Percentiles rank a stretch among this genome's conserved stretches.
phyloP scores from a whole-genome alignment of 2,888 invertebrate species.

The Megalurothrips usitatus region DNA sequence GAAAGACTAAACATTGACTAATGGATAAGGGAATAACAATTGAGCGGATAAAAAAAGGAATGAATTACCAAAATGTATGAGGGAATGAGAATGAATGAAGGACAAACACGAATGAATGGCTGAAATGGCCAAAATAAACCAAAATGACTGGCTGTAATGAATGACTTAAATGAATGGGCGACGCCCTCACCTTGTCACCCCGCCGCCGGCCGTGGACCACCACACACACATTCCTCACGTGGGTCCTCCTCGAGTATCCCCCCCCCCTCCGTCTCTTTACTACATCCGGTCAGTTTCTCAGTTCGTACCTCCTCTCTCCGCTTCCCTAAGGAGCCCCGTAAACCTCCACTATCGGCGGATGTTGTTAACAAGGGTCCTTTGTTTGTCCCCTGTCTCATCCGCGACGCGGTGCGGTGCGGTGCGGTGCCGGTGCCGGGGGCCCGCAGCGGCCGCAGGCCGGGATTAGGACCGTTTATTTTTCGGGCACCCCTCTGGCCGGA shows the following conservation, averaged over 20 bases:
- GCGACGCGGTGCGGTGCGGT: not conserved
- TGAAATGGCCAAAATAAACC: too few species aligned
- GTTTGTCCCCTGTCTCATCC: slow-evolving; percentile 22
- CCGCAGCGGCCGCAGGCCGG: not conserved
- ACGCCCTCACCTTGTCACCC: not conserved
- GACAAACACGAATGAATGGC: too few species aligned
- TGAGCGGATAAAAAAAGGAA: too few species aligned
- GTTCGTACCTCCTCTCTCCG: not conserved
- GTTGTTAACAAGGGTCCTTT: slow-evolving; percentile 25
- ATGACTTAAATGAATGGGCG: too few species aligned
- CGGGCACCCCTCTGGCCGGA: not conserved
- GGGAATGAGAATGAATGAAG: too few species aligned
- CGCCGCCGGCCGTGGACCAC: not conserved
- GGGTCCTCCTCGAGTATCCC: not conserved
- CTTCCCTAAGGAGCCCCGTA: not conserved
- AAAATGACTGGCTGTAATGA: too few species aligned
- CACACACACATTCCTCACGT: not conserved
- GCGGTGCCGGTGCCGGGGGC: too few species aligned
- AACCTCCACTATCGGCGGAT: slow-evolving; percentile 21
- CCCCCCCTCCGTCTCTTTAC: not conserved
- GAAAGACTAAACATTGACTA: too few species aligned
- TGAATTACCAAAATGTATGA: too few species aligned
- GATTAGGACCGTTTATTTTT: not conserved
- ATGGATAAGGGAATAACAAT: too few species aligned
- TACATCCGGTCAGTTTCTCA: slow-evolving; percentile 22